These are phyloP conservation scores for Hylaeus volcanicus DNA, from an alignment of 1,140 invertebrate genomes.

Conservation along the genomic window DNA sequence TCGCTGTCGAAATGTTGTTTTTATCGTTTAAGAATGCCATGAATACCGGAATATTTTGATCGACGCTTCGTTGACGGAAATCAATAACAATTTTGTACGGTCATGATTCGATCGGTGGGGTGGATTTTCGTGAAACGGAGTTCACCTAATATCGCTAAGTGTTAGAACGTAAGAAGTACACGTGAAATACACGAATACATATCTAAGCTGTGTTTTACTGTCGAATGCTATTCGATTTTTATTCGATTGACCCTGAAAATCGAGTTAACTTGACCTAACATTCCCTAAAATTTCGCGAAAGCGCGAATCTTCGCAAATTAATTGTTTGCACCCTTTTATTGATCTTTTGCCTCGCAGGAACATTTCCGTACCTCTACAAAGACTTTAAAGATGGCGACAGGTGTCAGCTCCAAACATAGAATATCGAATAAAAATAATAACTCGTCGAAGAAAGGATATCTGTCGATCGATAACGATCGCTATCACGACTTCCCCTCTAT, in stretches of 20 bases:
- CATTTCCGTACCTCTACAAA: not conserved
- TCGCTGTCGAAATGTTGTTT: not conserved
- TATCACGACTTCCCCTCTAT: not conserved
- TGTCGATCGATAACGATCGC: no score
- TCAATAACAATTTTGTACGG: slow-evolving; percentile 16
- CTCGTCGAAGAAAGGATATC: no score
- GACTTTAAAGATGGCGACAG: slow-evolving; percentile 17
- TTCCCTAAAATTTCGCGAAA: not conserved
- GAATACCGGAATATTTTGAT: not conserved
- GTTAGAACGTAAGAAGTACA: slow-evolving; percentile 56
- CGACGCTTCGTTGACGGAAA: not conserved
- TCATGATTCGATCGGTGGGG: not conserved
- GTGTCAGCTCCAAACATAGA: not conserved
- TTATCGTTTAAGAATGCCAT: no score
- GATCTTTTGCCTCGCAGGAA: slow-evolving; percentile 6
- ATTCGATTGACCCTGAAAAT: not conserved
- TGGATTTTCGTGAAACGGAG: not conserved
- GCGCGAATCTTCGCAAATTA: not conserved
- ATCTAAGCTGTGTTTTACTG: slow-evolving; percentile 14
- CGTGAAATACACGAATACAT: slow-evolving; percentile 59
- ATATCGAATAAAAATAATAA: not conserved
- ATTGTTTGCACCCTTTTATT: slow-evolving; percentile 24
- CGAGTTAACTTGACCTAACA: not conserved
- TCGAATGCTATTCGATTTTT: not conserved
- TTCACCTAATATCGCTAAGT: slow-evolving; percentile 32